Percentiles rank a stretch among this genome's conserved stretches.
Conservation (phyloP, 2,797 vertebrate species). For the Mus spretus region DNA sequence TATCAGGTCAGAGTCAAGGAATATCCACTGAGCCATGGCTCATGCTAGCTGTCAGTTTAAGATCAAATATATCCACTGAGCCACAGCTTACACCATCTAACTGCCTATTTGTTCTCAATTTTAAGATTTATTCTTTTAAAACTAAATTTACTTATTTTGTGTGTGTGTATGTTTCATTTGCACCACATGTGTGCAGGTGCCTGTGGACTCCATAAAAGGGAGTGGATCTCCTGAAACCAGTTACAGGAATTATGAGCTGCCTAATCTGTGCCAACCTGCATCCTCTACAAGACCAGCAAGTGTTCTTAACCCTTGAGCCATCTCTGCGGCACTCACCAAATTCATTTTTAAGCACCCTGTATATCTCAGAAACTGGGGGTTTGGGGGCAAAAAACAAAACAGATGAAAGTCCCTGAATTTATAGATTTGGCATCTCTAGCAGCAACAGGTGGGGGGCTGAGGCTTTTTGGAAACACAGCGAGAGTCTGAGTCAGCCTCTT, state of each 20-base stretch:
- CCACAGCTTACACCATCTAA: not conserved
- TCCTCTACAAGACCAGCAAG: not conserved
- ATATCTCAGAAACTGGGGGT: not conserved
- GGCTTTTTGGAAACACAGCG: not conserved
- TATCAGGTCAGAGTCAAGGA: not conserved
- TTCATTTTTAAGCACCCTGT: not conserved
- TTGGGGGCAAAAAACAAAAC: not conserved
- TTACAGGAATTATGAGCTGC: not conserved
- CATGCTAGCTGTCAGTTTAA: not conserved
- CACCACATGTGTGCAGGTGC: not conserved
- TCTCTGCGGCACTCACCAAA: not conserved
- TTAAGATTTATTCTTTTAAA: not conserved
- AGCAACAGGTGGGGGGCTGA: not conserved
- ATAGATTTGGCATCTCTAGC: not conserved
- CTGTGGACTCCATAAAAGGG: not conserved
- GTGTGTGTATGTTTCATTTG: not conserved
- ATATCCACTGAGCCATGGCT: not conserved
- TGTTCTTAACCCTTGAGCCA: not conserved
- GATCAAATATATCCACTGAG: not conserved
- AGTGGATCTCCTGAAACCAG: not conserved
- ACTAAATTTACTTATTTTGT: not conserved
- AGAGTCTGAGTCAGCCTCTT: not conserved
- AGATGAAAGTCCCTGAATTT: not conserved
- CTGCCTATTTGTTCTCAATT: conserved; percentile 19
- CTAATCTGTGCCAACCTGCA: not conserved